Evolutionary conservation across 1,140 invertebrate species (phyloP).

Genomic region (Anagrus nilaparvatae): DNA sequence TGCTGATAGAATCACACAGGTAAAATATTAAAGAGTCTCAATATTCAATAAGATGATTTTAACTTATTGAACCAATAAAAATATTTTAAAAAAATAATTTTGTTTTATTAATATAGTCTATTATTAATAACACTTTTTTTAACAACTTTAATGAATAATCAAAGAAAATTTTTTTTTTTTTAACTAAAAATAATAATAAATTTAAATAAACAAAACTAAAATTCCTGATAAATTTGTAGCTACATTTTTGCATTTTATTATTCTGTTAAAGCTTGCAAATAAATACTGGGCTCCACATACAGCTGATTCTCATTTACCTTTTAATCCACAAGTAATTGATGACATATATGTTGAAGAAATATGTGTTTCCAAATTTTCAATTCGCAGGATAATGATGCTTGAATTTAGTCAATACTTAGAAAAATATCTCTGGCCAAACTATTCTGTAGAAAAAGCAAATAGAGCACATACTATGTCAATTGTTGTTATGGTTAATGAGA

Average conservation of each 20-base stretch:
- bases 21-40: slow-evolving; percentile 31
- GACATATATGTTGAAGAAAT: slow-evolving; percentile 77
- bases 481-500: slow-evolving; percentile 96
- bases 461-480: slow-evolving; percentile 88
- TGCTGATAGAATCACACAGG: slow-evolving; percentile 68
- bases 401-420: slow-evolving; percentile 97
- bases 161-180: slow-evolving; percentile 1
- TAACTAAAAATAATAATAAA: slow-evolving; percentile 17
- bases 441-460: slow-evolving; percentile 54
- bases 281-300: slow-evolving; percentile 83
- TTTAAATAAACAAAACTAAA: too few relatives aligned
- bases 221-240: too few relatives aligned
- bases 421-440: slow-evolving; percentile 97
- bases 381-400: slow-evolving; percentile 84
- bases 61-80: slow-evolving; percentile 2
- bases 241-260: slow-evolving; percentile 14
- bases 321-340: slow-evolving; percentile 64
- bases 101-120: background rate
- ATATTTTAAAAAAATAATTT: background rate
- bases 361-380: slow-evolving; percentile 65
- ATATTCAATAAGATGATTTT: slow-evolving; percentile 1
- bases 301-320: slow-evolving; percentile 54
- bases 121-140: slow-evolving; percentile 2
- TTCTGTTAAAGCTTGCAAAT: slow-evolving; percentile 60
- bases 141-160: background rate